phyloP scores from a whole-genome alignment of 1,140 invertebrate species.

The Epicauta chinensis region DNA sequence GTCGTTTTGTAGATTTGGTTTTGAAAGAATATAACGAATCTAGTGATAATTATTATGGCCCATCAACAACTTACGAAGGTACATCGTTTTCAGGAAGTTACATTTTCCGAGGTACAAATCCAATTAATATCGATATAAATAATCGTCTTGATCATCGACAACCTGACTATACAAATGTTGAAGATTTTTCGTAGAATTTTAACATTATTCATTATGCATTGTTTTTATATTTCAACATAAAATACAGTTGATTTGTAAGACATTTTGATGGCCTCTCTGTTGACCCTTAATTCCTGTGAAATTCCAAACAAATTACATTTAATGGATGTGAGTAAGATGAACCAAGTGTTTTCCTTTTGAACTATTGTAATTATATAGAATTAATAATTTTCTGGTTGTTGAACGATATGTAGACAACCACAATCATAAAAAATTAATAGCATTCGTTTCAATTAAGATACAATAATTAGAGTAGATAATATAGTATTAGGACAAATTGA shows the following conservation, averaged over 20 bases:
- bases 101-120: neutral
- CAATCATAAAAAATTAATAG: no score
- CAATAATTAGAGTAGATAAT: no score
- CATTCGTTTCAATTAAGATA: no score
- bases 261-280: neutral
- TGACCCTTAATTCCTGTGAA: neutral
- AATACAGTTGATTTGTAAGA: constrained; percentile 10
- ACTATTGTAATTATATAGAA: no score
- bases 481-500: no score
- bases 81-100: constrained; percentile 11
- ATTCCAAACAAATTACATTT: no score
- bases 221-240: no score
- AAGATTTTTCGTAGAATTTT: neutral
- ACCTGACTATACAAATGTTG: neutral
- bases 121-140: constrained; percentile 6
- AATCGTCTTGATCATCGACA: neutral
- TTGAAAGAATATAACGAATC: constrained; percentile 2
- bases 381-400: no score
- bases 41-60: constrained; percentile 1
- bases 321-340: no score
- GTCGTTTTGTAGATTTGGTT: constrained; percentile 1
- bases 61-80: neutral
- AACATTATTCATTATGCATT: neutral
- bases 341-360: no score
- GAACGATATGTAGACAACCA: no score